Evolutionary conservation across 2,888 invertebrate genomes (phyloP), one percentile per base, ranked within the genome.

Genomic region (Tiliacea citrago): DNA sequence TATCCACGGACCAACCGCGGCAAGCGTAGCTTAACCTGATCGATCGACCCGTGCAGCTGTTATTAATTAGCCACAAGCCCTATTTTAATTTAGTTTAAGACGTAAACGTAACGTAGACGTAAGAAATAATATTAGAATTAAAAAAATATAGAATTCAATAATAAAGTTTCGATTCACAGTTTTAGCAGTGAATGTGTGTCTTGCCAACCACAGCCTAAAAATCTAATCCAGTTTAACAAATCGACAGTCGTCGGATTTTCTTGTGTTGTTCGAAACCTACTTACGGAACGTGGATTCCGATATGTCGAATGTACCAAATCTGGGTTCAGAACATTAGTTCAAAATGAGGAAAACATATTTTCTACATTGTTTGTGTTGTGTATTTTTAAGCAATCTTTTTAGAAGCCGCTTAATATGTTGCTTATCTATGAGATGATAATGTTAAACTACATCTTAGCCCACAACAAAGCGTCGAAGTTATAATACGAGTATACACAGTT

Each of bases 161-260:
- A 2, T 9, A 29, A n/a, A 13, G 16, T 53, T 49, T 21, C 29
- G 16, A 35, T 65, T 21, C 21, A 47, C 18, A 2, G 35, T 24
- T 62, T 35, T n/a, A 13, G n/a, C 51, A 51, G 21, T 61, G 2
- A 16, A 57, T 47, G 35, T 18, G 18, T 29, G 5, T 55, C 57
- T 60, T 65, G 24, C 53, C 16, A 68, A 61, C 55, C 60, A 61
- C 57, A 66, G 47, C 12, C 73, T 77, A 62, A 77, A 68, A 62
- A 71, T 16, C 65, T 83, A 83, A 81, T 73, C 73, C 49, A 66
- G 66, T 73, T 45, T 79, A 83, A 83, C 57, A 79, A 81, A 79
- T 73, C 66, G 68, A 51, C 57, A 58, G 53, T 67, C 55, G 53
- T 58, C 45, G 49, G 47, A 65, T 76, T 66, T 63, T 62, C 65